Conservation (phyloP, 2,113 vertebrate genomes). For the Tragelaphus buxtoni region DNA sequence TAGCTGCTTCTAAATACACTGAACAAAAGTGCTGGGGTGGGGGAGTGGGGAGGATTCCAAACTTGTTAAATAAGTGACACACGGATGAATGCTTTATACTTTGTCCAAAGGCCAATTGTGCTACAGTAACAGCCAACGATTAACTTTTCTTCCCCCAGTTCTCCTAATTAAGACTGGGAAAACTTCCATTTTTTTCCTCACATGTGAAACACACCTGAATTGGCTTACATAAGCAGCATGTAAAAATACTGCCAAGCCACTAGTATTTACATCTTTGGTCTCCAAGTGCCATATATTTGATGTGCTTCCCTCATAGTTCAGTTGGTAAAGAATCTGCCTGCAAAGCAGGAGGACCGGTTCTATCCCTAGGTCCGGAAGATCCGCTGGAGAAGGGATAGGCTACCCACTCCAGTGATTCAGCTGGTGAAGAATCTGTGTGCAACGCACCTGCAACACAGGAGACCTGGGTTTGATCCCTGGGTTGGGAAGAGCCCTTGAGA, state of each 20-base stretch:
- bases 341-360: background rate
- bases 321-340: background rate
- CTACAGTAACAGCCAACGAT: background rate
- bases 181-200: slow-evolving; percentile 11
- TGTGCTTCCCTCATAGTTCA: background rate
- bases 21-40: background rate
- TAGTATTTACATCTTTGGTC: background rate
- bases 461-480: background rate
- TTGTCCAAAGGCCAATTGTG: background rate
- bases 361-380: background rate
- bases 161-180: slow-evolving; percentile 1
- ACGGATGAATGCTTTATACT: background rate
- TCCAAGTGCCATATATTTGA: background rate
- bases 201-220: background rate
- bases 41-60: background rate
- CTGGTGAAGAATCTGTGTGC: background rate
- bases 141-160: background rate
- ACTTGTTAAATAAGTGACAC: slow-evolving; percentile 11
- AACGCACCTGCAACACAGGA: background rate
- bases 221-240: background rate
- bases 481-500: background rate
- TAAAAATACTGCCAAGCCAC: background rate
- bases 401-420: background rate
- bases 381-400: background rate
- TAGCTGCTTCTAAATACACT: background rate